Evolutionary conservation across 1,140 invertebrate species (phyloP).

Genomic region (Lanistes nyassanus): DNA sequence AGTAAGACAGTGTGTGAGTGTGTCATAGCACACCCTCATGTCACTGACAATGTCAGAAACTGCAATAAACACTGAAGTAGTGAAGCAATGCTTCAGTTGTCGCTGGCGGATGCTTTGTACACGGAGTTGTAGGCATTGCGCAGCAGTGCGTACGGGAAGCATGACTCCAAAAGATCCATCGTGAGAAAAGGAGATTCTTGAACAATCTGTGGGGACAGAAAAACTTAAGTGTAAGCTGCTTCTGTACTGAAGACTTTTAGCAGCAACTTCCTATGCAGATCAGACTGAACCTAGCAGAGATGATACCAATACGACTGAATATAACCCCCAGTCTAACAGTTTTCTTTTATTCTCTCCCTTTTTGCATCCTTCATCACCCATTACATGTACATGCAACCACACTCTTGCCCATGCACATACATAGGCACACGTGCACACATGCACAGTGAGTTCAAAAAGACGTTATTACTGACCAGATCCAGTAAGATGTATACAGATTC

Average conservation of each 20-base stretch:
- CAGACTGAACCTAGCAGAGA: too few species aligned
- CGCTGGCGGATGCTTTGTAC: conserved; percentile 49
- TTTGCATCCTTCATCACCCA: neutral
- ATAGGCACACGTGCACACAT: too few species aligned
- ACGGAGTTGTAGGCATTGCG: conserved; percentile 87
- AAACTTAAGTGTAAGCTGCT: too few species aligned
- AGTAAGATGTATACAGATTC: conserved; percentile 96
- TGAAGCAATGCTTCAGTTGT: conserved; percentile 16
- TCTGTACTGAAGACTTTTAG: too few species aligned
- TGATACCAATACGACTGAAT: too few species aligned
- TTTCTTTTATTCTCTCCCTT: neutral
- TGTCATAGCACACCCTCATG: neutral
- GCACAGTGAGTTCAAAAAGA: too few species aligned
- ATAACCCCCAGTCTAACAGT: too few species aligned
- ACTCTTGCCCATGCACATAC: too few species aligned
- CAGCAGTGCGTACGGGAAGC: conserved; percentile 96
- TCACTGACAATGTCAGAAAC: neutral
- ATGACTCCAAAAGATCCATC: conserved; percentile 97
- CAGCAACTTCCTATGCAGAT: too few species aligned
- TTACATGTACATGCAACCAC: neutral
- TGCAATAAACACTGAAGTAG: neutral
- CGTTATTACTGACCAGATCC: conserved; percentile 75
- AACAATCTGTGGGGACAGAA: conserved; percentile 77
- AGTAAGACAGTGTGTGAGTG: too few species aligned
- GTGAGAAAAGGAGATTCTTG: conserved; percentile 97